Conservation (phyloP, 37 sponge, comb jelly and placozoan species). For the Spongia lamella region DNA sequence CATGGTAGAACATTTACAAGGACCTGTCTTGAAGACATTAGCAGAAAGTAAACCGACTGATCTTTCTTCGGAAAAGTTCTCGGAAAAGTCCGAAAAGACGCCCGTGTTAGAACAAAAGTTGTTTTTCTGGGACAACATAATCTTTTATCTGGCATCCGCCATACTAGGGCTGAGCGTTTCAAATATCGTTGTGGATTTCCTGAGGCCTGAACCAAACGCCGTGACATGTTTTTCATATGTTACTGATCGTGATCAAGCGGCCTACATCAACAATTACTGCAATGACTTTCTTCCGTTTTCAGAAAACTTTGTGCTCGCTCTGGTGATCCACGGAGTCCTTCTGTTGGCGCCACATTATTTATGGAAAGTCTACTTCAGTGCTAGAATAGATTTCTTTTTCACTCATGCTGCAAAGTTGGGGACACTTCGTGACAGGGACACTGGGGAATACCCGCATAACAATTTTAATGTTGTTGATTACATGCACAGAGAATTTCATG, state of each 20-base stretch:
- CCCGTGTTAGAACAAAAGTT: too few relatives aligned
- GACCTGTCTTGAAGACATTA: too few relatives aligned
- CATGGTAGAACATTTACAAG: too few relatives aligned
- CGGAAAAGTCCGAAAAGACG: too few relatives aligned
- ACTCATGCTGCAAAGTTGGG: constrained; percentile 1
- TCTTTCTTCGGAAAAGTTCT: too few relatives aligned
- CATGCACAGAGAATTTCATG: constrained; percentile 10
- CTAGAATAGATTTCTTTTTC: constrained; percentile 14
- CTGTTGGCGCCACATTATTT: constrained; percentile 7
- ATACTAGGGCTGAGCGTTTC: too few relatives aligned
- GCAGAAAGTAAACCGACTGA: too few relatives aligned
- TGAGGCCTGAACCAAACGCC: too few relatives aligned
- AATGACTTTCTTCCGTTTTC: background rate
- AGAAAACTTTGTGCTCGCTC: constrained; percentile 4
- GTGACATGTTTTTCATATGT: too few relatives aligned
- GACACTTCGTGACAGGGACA: constrained; percentile 5
- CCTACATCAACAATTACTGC: constrained; percentile 13
- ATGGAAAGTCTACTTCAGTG: constrained; percentile 3
- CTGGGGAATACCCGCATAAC: constrained; percentile 11
- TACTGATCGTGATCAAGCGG: background rate
- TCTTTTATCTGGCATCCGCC: too few relatives aligned
- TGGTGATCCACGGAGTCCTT: constrained; percentile 11
- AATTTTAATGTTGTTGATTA: constrained; percentile 7
- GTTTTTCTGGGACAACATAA: too few relatives aligned
- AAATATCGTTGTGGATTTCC: too few relatives aligned